These are phyloP conservation scores for Acrobasis consociella DNA, from an alignment of 2,888 invertebrate species.

Conservation along the genomic window DNA sequence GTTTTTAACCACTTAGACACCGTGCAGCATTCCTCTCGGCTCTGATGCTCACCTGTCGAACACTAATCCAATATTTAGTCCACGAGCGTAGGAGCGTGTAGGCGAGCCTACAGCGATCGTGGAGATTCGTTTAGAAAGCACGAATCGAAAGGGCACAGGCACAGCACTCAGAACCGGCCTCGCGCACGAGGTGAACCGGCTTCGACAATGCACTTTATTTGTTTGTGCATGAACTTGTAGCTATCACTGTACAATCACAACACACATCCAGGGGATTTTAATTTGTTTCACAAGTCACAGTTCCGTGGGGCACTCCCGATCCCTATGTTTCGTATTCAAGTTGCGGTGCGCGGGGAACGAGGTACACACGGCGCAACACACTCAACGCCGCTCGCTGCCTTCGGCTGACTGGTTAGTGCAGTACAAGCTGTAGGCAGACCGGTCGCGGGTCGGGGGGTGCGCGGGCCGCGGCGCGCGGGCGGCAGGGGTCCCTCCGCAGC, in stretches of 20 bases:
- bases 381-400: conserved; percentile 36
- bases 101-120: conserved; percentile 33
- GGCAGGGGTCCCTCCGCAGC: conserved; percentile 46
- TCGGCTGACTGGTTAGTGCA: conserved; percentile 54
- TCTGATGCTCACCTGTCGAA: conserved; percentile 49
- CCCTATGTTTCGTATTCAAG: conserved; percentile 42
- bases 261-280: conserved; percentile 34
- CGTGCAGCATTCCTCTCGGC: background rate
- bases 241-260: conserved; percentile 35
- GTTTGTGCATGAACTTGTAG: conserved; percentile 37
- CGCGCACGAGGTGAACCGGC: conserved; percentile 57
- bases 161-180: conserved; percentile 56
- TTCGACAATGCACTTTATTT: conserved; percentile 47
- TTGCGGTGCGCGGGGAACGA: conserved; percentile 46
- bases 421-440: conserved; percentile 41
- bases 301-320: conserved; percentile 42
- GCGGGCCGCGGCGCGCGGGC: conserved; percentile 30
- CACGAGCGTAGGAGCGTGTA: conserved; percentile 32
- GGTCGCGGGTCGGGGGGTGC: conserved; percentile 35
- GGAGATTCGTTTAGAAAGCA: conserved; percentile 62
- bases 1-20: background rate
- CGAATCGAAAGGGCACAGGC: conserved; percentile 45
- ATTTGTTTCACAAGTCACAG: conserved; percentile 46
- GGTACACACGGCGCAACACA: conserved; percentile 22
- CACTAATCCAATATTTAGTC: conserved; percentile 43